Evolutionary conservation across 2,113 vertebrate genomes (phyloP).

Genomic region (Erythrolamprus reginae): DNA sequence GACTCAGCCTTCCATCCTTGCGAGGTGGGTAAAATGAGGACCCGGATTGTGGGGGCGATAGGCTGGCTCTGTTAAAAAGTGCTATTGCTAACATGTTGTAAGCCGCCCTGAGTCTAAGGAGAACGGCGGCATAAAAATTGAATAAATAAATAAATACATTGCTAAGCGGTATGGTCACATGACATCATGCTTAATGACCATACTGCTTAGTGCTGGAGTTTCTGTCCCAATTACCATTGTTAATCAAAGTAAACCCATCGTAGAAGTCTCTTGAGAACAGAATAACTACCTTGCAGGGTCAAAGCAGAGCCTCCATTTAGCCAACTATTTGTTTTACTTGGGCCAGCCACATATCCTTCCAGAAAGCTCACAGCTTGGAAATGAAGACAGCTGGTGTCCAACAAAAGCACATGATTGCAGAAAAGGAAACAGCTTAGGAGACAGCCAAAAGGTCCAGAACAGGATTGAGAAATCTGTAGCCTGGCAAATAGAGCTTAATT

Average conservation of each 20-base stretch:
- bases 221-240: not conserved
- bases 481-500: not conserved
- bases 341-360: not conserved
- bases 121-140: too few relatives aligned
- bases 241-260: not conserved
- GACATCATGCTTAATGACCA: not conserved
- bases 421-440: not conserved
- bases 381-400: not conserved
- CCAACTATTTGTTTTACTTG: not conserved
- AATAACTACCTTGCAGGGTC: not conserved
- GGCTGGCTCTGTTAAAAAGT: too few relatives aligned
- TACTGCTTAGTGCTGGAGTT: not conserved
- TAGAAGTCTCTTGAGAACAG: not conserved
- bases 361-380: not conserved
- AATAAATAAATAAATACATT: too few relatives aligned
- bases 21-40: too few relatives aligned
- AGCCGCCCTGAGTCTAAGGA: too few relatives aligned
- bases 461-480: not conserved
- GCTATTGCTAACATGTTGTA: too few relatives aligned
- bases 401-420: not conserved
- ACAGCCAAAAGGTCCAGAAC: not conserved
- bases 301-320: not conserved
- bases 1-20: too few relatives aligned
- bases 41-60: too few relatives aligned
- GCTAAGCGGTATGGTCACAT: not conserved